A percentile compares a stretch with the other conserved stretches of the same genome.
Evolutionary conservation across 2,113 vertebrate species (phyloP).

Genomic region (Tringa solitaria): DNA sequence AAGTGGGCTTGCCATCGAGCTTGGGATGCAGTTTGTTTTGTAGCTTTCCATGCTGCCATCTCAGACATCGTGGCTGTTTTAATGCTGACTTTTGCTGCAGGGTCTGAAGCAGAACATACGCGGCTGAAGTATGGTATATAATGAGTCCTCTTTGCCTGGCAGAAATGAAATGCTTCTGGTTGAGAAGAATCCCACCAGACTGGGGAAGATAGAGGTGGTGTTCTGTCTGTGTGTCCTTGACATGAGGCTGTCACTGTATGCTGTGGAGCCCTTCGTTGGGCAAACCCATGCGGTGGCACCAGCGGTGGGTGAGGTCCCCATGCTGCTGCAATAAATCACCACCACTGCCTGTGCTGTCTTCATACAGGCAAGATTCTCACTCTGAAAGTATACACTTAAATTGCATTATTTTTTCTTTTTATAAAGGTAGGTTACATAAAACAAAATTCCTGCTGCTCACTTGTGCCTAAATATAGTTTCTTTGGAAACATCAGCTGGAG

Average conservation of each 20-base stretch:
- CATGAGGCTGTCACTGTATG: fast-evolving
- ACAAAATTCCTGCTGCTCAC: background rate
- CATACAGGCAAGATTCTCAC: background rate
- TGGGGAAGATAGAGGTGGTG: background rate
- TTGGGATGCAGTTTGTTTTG: background rate
- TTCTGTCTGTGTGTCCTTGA: background rate
- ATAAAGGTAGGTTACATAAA: background rate
- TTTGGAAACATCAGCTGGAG: background rate
- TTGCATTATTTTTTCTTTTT: background rate
- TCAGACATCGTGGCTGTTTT: background rate
- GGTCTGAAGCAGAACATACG: background rate
- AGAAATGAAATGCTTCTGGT: background rate
- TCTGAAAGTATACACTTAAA: background rate
- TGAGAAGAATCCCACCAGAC: background rate
- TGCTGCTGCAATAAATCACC: background rate
- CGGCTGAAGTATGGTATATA: background rate
- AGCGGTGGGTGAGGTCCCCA: background rate
- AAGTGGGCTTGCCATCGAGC: background rate
- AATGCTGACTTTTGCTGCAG: background rate
- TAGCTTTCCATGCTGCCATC: background rate
- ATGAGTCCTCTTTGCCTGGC: background rate
- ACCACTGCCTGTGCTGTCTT: background rate
- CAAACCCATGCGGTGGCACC: background rate
- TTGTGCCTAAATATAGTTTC: background rate
- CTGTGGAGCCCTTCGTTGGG: background rate